phyloP scores from a whole-genome alignment of 2,888 invertebrate genomes.

The Lepidochrysops patricia region DNA sequence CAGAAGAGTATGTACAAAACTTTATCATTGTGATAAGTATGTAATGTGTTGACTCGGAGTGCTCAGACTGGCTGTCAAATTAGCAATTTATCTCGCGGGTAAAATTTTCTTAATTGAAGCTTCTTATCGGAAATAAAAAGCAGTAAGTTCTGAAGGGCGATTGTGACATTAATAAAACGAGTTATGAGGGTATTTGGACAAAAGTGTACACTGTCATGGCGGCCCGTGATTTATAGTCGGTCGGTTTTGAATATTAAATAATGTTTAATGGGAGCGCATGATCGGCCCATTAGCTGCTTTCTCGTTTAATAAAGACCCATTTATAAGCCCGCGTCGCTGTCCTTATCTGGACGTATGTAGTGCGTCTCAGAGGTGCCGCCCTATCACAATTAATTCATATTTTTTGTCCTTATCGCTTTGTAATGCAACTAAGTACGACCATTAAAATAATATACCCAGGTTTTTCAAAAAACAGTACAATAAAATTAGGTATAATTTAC shows the following conservation, averaged over 20 bases:
- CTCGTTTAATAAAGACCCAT: conserved; percentile 75
- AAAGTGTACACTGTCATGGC: conserved; percentile 69
- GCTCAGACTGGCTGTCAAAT: not conserved
- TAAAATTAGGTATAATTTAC: too few species aligned
- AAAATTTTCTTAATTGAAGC: conserved; percentile 1
- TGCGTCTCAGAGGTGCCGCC: conserved; percentile 70
- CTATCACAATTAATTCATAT: conserved; percentile 71
- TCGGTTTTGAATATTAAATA: conserved; percentile 75
- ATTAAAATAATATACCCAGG: conserved; percentile 4
- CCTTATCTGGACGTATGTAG: conserved; percentile 71
- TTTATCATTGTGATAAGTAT: not conserved
- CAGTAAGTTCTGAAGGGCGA: conserved; percentile 19
- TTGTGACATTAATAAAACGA: conserved; percentile 41
- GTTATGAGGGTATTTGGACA: conserved; percentile 41
- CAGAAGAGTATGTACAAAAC: not conserved
- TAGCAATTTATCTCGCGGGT: not conserved
- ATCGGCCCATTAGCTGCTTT: conserved; percentile 74
- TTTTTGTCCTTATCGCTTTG: conserved; percentile 52
- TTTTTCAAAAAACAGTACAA: not conserved
- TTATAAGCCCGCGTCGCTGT: conserved; percentile 71
- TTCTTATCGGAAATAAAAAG: conserved; percentile 10
- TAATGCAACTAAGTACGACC: conserved; percentile 16
- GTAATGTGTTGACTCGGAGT: not conserved
- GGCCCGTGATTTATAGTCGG: conserved; percentile 70
- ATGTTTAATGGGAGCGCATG: conserved; percentile 75